Evolutionary conservation across 2,113 vertebrate genomes (phyloP).

Genomic region (Rhea pennata): DNA sequence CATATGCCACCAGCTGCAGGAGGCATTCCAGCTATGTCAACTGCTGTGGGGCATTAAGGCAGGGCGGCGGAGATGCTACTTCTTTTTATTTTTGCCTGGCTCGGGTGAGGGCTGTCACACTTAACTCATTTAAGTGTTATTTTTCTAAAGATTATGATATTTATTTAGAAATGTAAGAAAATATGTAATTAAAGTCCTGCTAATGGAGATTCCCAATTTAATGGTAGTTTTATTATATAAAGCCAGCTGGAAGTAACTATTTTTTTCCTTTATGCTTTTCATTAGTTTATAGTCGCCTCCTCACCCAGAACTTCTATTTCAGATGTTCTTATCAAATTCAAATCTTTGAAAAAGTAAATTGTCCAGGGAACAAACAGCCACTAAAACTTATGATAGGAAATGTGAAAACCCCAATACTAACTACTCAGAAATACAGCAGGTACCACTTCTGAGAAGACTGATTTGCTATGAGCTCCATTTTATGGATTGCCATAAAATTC

Average conservation of each 20-base stretch:
- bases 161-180: conserved; percentile 58
- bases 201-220: conserved; percentile 73
- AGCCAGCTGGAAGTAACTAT: conserved; percentile 76
- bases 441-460: not conserved
- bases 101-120: conserved; percentile 74
- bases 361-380: conserved; percentile 53
- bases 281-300: conserved; percentile 58
- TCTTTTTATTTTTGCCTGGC: conserved; percentile 77
- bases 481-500: not conserved
- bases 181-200: conserved; percentile 64
- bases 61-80: conserved; percentile 63
- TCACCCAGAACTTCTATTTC: conserved; percentile 44
- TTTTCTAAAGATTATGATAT: conserved; percentile 25
- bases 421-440: conserved; percentile 13
- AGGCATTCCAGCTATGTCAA: conserved; percentile 79
- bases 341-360: conserved; percentile 47
- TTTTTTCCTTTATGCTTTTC: conserved; percentile 66
- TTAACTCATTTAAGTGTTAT: conserved; percentile 48
- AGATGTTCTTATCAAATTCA: conserved; percentile 55
- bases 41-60: conserved; percentile 67
- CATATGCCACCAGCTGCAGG: conserved; percentile 83
- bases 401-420: conserved; percentile 15
- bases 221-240: conserved; percentile 75
- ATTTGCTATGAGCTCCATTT: conserved; percentile 8
- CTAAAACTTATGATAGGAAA: conserved; percentile 46